phyloP scores from a whole-genome alignment of 1,140 invertebrate species.

The Cydia amplana region DNA sequence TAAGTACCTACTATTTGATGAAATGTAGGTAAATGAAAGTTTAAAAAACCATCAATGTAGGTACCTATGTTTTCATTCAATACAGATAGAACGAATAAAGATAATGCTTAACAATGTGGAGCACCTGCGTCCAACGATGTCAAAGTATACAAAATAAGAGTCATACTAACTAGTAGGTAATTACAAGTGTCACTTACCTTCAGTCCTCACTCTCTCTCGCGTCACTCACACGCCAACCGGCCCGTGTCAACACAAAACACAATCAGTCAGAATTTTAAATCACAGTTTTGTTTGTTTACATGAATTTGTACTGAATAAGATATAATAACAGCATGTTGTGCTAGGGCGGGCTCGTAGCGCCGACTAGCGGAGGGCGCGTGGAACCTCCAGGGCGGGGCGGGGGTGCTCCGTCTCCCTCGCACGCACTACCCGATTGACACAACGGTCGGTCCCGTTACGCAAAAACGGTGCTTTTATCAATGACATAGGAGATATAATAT shows the following conservation, averaged over 20 bases:
- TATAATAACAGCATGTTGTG: slow-evolving; percentile 64
- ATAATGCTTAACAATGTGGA: slow-evolving; percentile 19
- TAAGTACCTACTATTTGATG: too few species aligned
- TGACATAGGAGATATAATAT: slow-evolving; percentile 72
- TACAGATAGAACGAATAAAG: slow-evolving; percentile 3
- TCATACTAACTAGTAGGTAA: background rate
- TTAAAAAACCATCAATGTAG: too few species aligned
- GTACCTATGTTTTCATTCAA: too few species aligned
- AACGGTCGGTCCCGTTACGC: slow-evolving; percentile 57
- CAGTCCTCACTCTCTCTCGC: slow-evolving; percentile 38
- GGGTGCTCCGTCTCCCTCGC: slow-evolving; percentile 57
- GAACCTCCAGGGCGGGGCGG: slow-evolving; percentile 59
- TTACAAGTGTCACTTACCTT: slow-evolving; percentile 40
- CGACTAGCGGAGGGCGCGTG: slow-evolving; percentile 64
- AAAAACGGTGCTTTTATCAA: slow-evolving; percentile 74
- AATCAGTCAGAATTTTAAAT: slow-evolving; percentile 45
- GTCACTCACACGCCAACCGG: slow-evolving; percentile 24
- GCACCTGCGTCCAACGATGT: background rate
- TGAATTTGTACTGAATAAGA: slow-evolving; percentile 61
- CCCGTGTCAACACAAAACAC: slow-evolving; percentile 38
- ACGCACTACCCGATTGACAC: slow-evolving; percentile 56
- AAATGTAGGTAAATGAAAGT: too few species aligned
- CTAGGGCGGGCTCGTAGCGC: slow-evolving; percentile 68
- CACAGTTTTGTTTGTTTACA: slow-evolving; percentile 68
- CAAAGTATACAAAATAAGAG: slow-evolving; percentile 27